Conservation (phyloP, 1,140 invertebrate species). For the Copidosoma floridanum region DNA sequence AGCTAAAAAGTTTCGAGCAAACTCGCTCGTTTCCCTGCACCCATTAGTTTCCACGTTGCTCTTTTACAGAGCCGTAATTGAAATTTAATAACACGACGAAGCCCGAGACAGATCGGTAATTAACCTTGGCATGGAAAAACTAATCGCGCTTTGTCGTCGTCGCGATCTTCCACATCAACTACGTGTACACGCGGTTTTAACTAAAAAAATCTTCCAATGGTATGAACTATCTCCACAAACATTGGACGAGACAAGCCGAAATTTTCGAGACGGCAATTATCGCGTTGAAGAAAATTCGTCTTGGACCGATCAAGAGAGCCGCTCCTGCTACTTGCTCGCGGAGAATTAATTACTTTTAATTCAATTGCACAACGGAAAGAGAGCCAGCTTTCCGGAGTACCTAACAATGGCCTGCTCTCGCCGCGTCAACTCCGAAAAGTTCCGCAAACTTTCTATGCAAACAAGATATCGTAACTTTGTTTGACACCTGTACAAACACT, state of each 20-base stretch:
- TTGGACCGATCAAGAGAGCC: conserved; percentile 9
- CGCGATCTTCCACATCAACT: no score
- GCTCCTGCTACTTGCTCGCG: background rate
- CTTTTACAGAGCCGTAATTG: no score
- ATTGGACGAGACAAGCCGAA: background rate
- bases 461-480: no score
- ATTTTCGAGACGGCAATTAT: conserved; percentile 3
- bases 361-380: background rate
- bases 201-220: conserved; percentile 13
- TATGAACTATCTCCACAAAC: conserved; percentile 8
- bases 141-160: no score
- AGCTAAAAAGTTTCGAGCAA: no score
- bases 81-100: background rate
- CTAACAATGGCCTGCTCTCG: background rate
- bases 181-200: no score
- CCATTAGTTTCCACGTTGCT: no score
- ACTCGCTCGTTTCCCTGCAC: no score
- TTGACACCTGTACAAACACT: no score
- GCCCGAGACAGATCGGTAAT: no score
- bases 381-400: background rate
- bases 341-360: conserved; percentile 14
- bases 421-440: no score
- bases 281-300: conserved; percentile 16
- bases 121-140: conserved; percentile 17
- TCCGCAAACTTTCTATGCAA: no score